Conservation (phyloP, 2,113 vertebrate species). For the Malurus melanocephalus region DNA sequence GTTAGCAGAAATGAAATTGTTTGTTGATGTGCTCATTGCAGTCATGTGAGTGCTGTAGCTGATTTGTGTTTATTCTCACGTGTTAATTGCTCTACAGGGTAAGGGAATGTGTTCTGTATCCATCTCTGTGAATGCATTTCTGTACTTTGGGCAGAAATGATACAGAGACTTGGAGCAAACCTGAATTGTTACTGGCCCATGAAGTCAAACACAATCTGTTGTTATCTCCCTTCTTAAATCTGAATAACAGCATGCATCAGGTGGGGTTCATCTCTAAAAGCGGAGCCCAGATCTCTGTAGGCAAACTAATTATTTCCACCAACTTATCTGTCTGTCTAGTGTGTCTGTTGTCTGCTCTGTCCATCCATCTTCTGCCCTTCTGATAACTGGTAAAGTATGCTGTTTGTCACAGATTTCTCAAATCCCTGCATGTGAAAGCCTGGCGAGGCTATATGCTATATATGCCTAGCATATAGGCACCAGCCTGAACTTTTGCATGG, state of each 20-base stretch:
- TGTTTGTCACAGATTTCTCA: background rate
- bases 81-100: background rate
- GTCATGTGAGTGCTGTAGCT: background rate
- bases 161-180: background rate
- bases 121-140: background rate
- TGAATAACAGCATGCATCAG: background rate
- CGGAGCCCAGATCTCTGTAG: background rate
- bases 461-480: background rate
- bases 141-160: background rate
- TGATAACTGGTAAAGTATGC: slow-evolving; percentile 19
- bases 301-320: slow-evolving; percentile 26
- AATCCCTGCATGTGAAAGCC: background rate
- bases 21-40: background rate
- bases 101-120: background rate
- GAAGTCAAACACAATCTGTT: background rate
- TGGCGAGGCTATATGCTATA: background rate
- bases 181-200: background rate
- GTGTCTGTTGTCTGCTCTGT: slow-evolving; percentile 24
- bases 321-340: slow-evolving; percentile 30
- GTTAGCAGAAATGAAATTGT: slow-evolving; percentile 64
- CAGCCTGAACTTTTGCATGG: background rate
- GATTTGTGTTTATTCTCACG: background rate
- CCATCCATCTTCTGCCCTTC: slow-evolving; percentile 11
- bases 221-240: background rate
- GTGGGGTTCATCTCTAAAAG: background rate